A percentile compares a stretch with the other conserved stretches of the same genome.
These are phyloP conservation scores for Diachrysia chrysitis DNA, from an alignment of 2,888 invertebrate species.

Conservation along the genomic window DNA sequence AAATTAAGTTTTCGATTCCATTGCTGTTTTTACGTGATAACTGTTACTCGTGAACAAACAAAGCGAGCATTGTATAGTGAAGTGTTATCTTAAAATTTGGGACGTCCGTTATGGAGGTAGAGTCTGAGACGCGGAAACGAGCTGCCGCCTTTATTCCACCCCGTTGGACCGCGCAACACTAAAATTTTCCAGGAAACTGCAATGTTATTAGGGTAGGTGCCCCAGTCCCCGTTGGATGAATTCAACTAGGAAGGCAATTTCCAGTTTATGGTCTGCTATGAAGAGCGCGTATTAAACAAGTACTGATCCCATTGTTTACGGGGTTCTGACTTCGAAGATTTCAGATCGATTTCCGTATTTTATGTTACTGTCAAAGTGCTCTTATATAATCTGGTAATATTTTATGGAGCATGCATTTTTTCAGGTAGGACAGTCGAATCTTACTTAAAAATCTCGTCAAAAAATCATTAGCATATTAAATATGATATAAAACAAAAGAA, in stretches of 20 bases:
- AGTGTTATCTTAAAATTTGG: not conserved
- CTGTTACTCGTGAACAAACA: not conserved
- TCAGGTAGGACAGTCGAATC: no score
- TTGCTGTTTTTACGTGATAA: constrained; percentile 7
- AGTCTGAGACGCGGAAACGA: constrained; percentile 52
- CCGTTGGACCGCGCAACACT: constrained; percentile 71
- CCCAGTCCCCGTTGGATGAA: constrained; percentile 75
- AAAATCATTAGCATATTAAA: no score
- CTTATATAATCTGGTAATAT: not conserved
- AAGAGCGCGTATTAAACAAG: constrained; percentile 72
- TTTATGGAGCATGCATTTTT: no score
- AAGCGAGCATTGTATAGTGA: constrained; percentile 26
- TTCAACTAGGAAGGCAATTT: constrained; percentile 87
- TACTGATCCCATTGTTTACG: constrained; percentile 67
- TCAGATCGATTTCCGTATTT: constrained; percentile 12
- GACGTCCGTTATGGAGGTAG: constrained; percentile 17
- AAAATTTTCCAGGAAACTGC: constrained; percentile 79
- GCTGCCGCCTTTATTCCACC: constrained; percentile 62
- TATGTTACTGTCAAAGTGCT: not conserved
- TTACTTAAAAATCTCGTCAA: no score
- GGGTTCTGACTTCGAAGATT: constrained; percentile 30
- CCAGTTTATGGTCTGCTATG: constrained; percentile 82
- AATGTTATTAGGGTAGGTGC: constrained; percentile 78
- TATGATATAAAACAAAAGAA: no score
- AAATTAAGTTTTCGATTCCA: constrained; percentile 18